Percentiles rank a stretch among this genome's conserved stretches.
phyloP scores from a whole-genome alignment of 2,888 invertebrate genomes.

The Eupithecia centaureata region DNA sequence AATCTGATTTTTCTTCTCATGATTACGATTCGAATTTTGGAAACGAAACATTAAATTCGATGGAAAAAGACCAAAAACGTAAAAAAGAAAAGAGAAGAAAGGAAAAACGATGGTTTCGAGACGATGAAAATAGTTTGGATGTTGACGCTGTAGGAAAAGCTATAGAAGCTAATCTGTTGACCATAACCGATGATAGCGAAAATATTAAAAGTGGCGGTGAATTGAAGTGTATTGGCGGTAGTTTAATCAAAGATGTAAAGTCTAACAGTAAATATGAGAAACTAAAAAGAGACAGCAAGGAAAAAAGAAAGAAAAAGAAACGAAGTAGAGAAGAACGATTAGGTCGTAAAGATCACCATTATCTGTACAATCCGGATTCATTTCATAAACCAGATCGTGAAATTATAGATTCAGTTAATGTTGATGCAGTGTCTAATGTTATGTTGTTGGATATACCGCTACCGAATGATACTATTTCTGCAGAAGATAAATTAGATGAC shows the following conservation, averaged over 20 bases:
- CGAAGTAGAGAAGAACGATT: slow-evolving; percentile 91
- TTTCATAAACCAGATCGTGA: slow-evolving; percentile 57
- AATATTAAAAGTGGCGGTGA: slow-evolving; percentile 60
- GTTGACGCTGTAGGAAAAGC: slow-evolving; percentile 92
- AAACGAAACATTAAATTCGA: slow-evolving; percentile 58
- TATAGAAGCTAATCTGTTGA: slow-evolving; percentile 90
- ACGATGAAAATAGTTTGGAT: slow-evolving; percentile 92
- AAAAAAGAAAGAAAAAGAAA: slow-evolving; percentile 93
- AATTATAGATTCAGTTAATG: slow-evolving; percentile 49
- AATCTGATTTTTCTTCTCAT: slow-evolving; percentile 58
- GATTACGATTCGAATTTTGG: slow-evolving; percentile 55
- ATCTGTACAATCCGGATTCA: slow-evolving; percentile 84
- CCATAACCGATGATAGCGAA: slow-evolving; percentile 77
- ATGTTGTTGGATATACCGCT: slow-evolving; percentile 71
- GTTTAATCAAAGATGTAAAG: slow-evolving; percentile 46
- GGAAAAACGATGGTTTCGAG: slow-evolving; percentile 85
- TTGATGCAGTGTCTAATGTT: slow-evolving; percentile 62
- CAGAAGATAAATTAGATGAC: slow-evolving; percentile 65
- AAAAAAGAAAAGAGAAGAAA: slow-evolving; percentile 86
- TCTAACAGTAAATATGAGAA: slow-evolving; percentile 55
- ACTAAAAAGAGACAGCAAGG: slow-evolving; percentile 86
- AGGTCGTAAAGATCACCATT: slow-evolving; percentile 87
- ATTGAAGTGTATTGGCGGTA: slow-evolving; percentile 84
- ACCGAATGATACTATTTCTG: slow-evolving; percentile 63
- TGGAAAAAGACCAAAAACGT: slow-evolving; percentile 82